These are phyloP conservation scores for Margarornis squamiger DNA, from an alignment of 2,797 vertebrate genomes.

Conservation along the genomic window DNA sequence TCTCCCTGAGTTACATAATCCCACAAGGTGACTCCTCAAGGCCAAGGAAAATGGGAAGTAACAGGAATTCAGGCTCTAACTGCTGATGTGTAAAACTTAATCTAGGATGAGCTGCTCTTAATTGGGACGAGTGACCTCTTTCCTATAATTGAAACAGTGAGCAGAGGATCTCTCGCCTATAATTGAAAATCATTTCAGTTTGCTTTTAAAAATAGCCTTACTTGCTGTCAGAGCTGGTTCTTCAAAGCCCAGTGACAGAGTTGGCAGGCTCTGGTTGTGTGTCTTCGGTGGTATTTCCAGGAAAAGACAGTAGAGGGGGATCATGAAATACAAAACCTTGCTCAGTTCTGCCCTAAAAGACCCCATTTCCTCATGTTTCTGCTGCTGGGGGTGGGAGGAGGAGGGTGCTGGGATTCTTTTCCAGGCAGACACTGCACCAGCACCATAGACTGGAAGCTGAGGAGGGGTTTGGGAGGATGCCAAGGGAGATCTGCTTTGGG, in stretches of 20 bases:
- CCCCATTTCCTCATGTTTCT: background rate
- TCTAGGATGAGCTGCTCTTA: background rate
- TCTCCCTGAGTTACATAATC: background rate
- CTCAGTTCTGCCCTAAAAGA: background rate
- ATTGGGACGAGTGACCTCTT: background rate
- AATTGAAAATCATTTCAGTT: background rate
- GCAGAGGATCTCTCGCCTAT: background rate
- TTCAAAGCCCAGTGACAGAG: background rate
- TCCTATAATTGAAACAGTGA: background rate
- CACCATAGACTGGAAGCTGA: background rate
- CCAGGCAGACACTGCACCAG: background rate
- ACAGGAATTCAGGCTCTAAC: background rate
- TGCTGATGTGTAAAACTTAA: background rate
- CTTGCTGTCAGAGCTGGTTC: background rate
- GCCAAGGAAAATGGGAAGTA: background rate
- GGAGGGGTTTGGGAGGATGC: background rate
- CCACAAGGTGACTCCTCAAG: background rate
- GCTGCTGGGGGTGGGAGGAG: background rate
- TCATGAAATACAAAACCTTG: background rate
- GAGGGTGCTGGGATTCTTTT: background rate
- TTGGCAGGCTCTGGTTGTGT: accelerated
- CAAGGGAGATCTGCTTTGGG: background rate
- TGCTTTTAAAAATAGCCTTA: background rate
- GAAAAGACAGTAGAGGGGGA: constrained; percentile 46
- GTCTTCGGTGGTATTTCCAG: background rate